phyloP scores from a whole-genome alignment of 2,888 invertebrate genomes.

The Dascillus cervinus region DNA sequence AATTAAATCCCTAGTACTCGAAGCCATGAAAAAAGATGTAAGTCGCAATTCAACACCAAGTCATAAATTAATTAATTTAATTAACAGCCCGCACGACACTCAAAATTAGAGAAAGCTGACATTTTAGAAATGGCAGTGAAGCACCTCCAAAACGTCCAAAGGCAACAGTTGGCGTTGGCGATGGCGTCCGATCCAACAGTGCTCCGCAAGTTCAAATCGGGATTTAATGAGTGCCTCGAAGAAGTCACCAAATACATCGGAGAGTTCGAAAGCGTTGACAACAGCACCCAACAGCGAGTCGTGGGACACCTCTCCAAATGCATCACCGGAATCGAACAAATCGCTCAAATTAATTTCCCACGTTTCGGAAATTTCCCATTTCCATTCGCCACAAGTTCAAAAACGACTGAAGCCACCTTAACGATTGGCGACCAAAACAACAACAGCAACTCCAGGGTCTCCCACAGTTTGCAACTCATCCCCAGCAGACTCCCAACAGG shows the following conservation, averaged over 20 bases:
- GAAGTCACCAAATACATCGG: conserved; percentile 73
- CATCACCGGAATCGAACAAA: conserved; percentile 51
- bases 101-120: conserved; percentile 93
- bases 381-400: conserved; percentile 26
- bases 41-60: conserved; percentile 42
- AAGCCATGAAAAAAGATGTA: conserved; percentile 84
- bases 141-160: conserved; percentile 81
- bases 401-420: conserved; percentile 24
- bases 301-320: conserved; percentile 71
- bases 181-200: conserved; percentile 79
- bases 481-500: conserved; percentile 58
- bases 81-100: conserved; percentile 82
- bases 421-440: conserved; percentile 45
- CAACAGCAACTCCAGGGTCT: conserved; percentile 50
- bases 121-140: conserved; percentile 93
- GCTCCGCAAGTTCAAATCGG: conserved; percentile 75
- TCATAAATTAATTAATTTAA: not conserved
- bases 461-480: conserved; percentile 56
- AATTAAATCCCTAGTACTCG: conserved; percentile 75
- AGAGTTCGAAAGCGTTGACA: conserved; percentile 70
- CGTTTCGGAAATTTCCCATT: conserved; percentile 27
- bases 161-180: conserved; percentile 76
- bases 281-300: conserved; percentile 63
- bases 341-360: conserved; percentile 33
- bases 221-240: conserved; percentile 81